Conservation (phyloP, 2,888 invertebrate species). For the Orgyia antiqua region DNA sequence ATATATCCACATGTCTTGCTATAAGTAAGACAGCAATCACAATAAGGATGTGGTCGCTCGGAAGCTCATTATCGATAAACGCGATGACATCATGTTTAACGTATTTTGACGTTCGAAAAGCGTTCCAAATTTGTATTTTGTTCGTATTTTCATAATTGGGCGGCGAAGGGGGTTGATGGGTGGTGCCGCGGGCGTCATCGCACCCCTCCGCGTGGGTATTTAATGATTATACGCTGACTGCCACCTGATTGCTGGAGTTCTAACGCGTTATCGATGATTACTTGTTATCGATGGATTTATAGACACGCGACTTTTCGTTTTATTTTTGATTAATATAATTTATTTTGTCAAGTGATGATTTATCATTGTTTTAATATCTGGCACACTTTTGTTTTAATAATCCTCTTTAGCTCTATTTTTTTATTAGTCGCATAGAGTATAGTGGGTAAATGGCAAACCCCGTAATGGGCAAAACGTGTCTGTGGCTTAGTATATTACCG, state of each 20-base stretch:
- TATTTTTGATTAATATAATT: conserved; percentile 16
- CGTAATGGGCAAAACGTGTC: too few species aligned
- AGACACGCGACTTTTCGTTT: conserved; percentile 10
- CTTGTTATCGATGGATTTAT: conserved; percentile 47
- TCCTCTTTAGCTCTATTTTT: too few species aligned
- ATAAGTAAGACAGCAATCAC: conserved; percentile 15
- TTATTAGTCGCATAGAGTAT: too few species aligned
- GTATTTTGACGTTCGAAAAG: conserved; percentile 49
- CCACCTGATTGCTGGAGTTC: conserved; percentile 69
- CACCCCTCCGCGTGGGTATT: conserved; percentile 73
- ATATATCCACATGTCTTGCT: too few species aligned
- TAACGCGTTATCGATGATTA: conserved; percentile 51
- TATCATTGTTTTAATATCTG: too few species aligned
- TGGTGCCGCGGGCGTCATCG: conserved; percentile 68
- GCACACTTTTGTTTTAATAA: too few species aligned
- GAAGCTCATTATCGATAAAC: conserved; percentile 49
- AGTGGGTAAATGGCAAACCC: too few species aligned
- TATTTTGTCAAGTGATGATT: too few species aligned
- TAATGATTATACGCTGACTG: conserved; percentile 78
- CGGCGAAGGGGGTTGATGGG: conserved; percentile 47
- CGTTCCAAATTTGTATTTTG: conserved; percentile 72
- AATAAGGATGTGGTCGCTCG: conserved; percentile 44
- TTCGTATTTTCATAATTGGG: conserved; percentile 78
- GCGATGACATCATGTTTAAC: conserved; percentile 33
- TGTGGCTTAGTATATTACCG: too few species aligned